phyloP scores from a whole-genome alignment of 92 coral and sea anemone genomes.

The Umimayanthus kanabou region DNA sequence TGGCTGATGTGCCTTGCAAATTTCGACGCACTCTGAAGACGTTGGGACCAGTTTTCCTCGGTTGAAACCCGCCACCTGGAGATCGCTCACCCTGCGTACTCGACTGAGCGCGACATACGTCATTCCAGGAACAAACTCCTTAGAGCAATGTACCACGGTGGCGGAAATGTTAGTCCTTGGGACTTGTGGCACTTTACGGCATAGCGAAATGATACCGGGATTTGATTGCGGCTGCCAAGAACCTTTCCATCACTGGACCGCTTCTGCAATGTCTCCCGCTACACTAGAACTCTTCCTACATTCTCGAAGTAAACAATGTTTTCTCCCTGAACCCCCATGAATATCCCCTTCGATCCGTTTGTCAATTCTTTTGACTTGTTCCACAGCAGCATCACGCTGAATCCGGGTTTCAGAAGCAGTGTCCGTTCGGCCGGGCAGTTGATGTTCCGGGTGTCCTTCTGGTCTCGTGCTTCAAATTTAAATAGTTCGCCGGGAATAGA shows the following conservation, averaged over 20 bases:
- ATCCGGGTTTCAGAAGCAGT: slow-evolving; percentile 28
- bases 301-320: background rate
- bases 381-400: slow-evolving; percentile 31
- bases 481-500: slow-evolving; percentile 51
- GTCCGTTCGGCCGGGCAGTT: slow-evolving; percentile 49
- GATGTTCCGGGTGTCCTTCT: slow-evolving; percentile 41
- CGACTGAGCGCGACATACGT: background rate
- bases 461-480: slow-evolving; percentile 59
- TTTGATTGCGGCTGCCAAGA: slow-evolving; percentile 47
- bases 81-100: too few relatives aligned
- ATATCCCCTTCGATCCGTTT: slow-evolving; percentile 27
- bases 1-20: background rate
- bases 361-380: slow-evolving; percentile 34
- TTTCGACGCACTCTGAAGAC: too few relatives aligned
- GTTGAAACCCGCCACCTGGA: too few relatives aligned
- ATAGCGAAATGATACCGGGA: slow-evolving; percentile 27
- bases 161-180: slow-evolving; percentile 18
- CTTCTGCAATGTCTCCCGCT: slow-evolving; percentile 46
- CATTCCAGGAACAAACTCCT: slow-evolving; percentile 41
- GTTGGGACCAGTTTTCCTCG: too few relatives aligned
- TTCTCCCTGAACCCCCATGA: slow-evolving; percentile 27
- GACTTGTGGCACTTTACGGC: background rate
- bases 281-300: slow-evolving; percentile 34
- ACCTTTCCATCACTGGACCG: slow-evolving; percentile 29
- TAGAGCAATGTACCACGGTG: slow-evolving; percentile 21